Base-by-base conservation (phyloP, 2,797 vertebrate species). In the Megalops cyprinoides region DNA sequence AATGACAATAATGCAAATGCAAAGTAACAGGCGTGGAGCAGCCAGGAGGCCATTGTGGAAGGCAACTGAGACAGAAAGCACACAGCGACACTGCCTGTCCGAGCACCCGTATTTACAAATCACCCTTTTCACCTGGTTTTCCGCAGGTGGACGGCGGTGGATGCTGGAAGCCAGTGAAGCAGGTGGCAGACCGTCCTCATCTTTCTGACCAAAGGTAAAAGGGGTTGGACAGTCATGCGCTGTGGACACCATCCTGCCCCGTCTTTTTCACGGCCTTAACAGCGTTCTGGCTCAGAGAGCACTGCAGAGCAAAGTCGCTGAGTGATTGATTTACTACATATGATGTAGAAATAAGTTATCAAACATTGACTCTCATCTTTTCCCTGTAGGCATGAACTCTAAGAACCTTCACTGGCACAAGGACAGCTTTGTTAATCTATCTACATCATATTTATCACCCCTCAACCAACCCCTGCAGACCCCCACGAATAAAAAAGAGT, bases 221-320 rank as follows among this genome's bases (percentile, higher is more conserved):
- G 78, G n/a, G n/a, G n/a, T n/a, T n/a, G n/a, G n/a, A n/a, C n/a
- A n/a, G n/a, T n/a, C n/a, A n/a, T n/a, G n/a, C n/a, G n/a, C n/a
- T n/a, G n/a, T n/a, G n/a, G n/a, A n/a, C n/a, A n/a, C n/a, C n/a
- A n/a, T n/a, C n/a, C n/a, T n/a, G n/a, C n/a, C n/a, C n/a, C n/a
- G n/a, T 62, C 60, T 42, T 83, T 84, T 82, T 74, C 42, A 87
- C 86, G 82, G 79, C 76, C 15, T 73, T 55, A 44, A 23, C 23
- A 10, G 15, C 28, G 28, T 14, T 14, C 25, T 23, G 44, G 53
- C 5, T 34, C 25, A 46, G 42, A 39, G 39, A 62, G 71, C 71
- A 44, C n/a, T n/a, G 65, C 48, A 55, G 44, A 15, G 48, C 69
- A n/a, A n/a, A n/a, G n/a, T 71, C 39, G 51, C 2, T 5, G 28